A percentile compares a stretch with the other conserved stretches of the same genome.
These are phyloP conservation scores for Amblyteles armatorius DNA, from an alignment of 2,888 invertebrate genomes.

Conservation along the genomic window DNA sequence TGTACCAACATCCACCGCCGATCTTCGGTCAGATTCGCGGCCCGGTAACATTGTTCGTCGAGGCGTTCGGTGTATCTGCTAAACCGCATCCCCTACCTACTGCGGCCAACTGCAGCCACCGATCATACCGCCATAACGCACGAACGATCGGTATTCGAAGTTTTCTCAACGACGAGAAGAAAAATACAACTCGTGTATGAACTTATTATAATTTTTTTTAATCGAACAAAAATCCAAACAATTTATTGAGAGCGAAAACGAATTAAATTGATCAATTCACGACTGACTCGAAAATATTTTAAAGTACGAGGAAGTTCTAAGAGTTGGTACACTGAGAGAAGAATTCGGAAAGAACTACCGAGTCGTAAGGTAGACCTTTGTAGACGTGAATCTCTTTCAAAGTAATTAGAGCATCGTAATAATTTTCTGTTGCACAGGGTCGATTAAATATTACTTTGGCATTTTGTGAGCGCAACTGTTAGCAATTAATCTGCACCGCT, in stretches of 20 bases:
- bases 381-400: no score
- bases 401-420: no score
- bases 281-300: neutral
- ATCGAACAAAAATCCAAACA: neutral
- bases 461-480: constrained; percentile 11
- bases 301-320: neutral
- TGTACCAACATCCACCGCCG: constrained; percentile 36
- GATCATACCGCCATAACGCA: constrained; percentile 13
- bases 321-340: neutral
- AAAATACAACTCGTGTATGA: neutral
- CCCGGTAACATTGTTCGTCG: constrained; percentile 70
- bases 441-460: neutral
- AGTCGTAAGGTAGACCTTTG: no score
- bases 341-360: neutral
- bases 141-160: neutral
- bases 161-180: neutral
- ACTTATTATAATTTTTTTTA: neutral
- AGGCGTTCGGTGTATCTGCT: constrained; percentile 65
- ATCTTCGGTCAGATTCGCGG: constrained; percentile 70
- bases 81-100: constrained; percentile 68
- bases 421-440: no score
- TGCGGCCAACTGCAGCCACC: constrained; percentile 49
- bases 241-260: neutral
- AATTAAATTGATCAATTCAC: neutral
- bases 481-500: neutral